Percentiles rank a stretch among this genome's conserved stretches.
phyloP scores from a whole-genome alignment of 2,113 vertebrate genomes.

The Tragelaphus buxtoni region DNA sequence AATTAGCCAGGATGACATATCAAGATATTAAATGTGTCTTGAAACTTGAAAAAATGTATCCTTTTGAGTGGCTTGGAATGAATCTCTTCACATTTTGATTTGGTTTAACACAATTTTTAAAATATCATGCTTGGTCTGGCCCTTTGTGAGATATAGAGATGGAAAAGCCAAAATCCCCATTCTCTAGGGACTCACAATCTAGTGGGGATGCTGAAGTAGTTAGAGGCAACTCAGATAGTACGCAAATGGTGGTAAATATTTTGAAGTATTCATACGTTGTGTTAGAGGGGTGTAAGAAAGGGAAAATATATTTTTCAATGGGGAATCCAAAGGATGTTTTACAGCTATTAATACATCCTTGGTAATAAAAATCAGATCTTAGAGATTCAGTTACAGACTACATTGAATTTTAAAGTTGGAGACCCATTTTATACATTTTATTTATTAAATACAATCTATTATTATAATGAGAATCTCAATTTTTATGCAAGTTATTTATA shows the following conservation, averaged over 20 bases:
- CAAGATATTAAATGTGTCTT: not conserved
- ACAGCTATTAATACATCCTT: not conserved
- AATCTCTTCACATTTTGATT: not conserved
- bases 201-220: not conserved
- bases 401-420: not conserved
- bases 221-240: not conserved
- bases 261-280: not conserved
- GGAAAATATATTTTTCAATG: not conserved
- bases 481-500: not conserved
- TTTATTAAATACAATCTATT: slow-evolving; percentile 19
- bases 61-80: not conserved
- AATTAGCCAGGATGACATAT: not conserved
- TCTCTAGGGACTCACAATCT: not conserved
- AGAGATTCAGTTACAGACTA: not conserved
- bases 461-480: not conserved
- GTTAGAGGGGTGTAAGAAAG: not conserved
- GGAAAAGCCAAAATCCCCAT: not conserved
- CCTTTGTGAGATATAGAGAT: not conserved
- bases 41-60: not conserved
- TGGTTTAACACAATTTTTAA: not conserved
- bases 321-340: not conserved
- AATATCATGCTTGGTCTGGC: not conserved
- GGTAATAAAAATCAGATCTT: not conserved
- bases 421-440: not conserved
- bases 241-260: not conserved